phyloP scores from a whole-genome alignment of 2,888 invertebrate genomes.

The Helobdella robusta region DNA sequence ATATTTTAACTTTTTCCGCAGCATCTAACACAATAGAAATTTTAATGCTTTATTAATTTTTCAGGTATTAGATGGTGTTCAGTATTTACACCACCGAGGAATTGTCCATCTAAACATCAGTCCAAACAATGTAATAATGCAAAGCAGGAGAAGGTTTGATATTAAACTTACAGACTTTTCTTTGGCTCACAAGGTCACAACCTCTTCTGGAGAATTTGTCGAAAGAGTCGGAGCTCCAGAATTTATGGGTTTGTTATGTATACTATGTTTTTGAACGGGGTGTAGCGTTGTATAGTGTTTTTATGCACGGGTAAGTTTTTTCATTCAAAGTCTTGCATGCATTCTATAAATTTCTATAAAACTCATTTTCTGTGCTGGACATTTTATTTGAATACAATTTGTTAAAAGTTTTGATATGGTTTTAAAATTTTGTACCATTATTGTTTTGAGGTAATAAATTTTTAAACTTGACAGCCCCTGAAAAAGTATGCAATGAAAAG shows the following conservation, averaged over 20 bases:
- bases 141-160: constrained; percentile 53
- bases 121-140: constrained; percentile 90
- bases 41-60: too few relatives aligned
- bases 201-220: constrained; percentile 38
- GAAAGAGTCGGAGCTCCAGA: constrained; percentile 40
- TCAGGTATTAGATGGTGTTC: constrained; percentile 63
- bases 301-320: not conserved
- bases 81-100: constrained; percentile 89
- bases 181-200: constrained; percentile 57
- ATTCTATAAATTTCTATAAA: not conserved
- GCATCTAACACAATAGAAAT: not conserved
- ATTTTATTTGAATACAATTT: not conserved
- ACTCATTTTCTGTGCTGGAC: not conserved
- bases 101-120: constrained; percentile 54
- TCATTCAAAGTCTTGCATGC: not conserved
- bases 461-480: constrained; percentile 63
- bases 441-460: not conserved
- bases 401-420: too few relatives aligned
- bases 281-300: not conserved
- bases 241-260: constrained; percentile 45
- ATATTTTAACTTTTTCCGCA: not conserved
- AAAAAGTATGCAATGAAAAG: constrained; percentile 75
- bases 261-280: not conserved
- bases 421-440: not conserved
- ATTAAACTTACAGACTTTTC: constrained; percentile 87